Evolutionary conservation across 2,113 vertebrate species (phyloP), one percentile per base, ranked within the genome.

Genomic region (Arizona elegans): DNA sequence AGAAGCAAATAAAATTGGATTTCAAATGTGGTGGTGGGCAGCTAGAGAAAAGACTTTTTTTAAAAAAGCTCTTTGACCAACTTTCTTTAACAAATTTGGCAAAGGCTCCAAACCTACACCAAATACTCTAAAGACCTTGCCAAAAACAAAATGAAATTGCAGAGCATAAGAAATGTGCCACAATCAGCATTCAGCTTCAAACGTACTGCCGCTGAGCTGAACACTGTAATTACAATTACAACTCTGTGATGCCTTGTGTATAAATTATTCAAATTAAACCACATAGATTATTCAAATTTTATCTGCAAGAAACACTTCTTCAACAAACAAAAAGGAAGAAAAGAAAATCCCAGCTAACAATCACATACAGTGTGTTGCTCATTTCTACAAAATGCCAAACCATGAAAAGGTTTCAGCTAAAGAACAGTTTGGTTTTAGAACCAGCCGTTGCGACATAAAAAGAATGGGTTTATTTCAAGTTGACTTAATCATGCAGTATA

Each of bases 191-290:
- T 96, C 90, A 90, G 92, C 96, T 98, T 98, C 96, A 97, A 96
- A 97, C 97, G 93, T 87, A 95, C 93, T 95, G 95, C 95, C 92
- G 88, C 95, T 89, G 94, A 97, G 92, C 94, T 93, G 94, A 97
- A 95, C 94, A 92, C 93, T 95, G 11, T 98, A 97, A 98, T 97
- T 98, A 97, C 96, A 97, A 97, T 97, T 97, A 97, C 95, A 97
- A 94, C 94, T 97, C 96, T 94, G 95, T 94, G 93, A 91, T 90
- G 91, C 91, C 95, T 97, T 95, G 94, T 97, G 97, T 97, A 98
- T 98, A 97, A 97, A 97, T 98, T 98, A 98, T 98, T 97, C 96
- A 97, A 98, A 98, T 98, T 93, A 62, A 87, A 56, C 92, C 93
- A 96, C 96, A 96, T 94, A 94, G 97, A 97, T 98, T 97, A 97